These are phyloP conservation scores for Garrulus glandarius DNA, from an alignment of 2,797 vertebrate species.

Conservation along the genomic window DNA sequence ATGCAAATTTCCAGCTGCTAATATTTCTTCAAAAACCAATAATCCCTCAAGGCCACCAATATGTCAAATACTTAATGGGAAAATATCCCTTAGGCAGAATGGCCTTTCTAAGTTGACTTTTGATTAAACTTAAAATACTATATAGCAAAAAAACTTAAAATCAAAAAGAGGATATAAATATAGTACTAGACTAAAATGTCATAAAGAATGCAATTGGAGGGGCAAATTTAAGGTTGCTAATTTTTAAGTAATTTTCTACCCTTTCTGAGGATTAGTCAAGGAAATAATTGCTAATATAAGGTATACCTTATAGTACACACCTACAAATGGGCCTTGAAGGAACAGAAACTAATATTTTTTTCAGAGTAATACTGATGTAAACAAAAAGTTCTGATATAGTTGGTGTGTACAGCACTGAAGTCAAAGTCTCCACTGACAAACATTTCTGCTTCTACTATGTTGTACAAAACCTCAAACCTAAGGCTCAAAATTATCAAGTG, in stretches of 20 bases:
- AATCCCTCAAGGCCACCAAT: conserved; percentile 99
- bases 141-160: conserved; percentile 76
- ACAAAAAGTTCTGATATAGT: not conserved
- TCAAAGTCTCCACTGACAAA: not conserved
- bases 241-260: conserved; percentile 66
- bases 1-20: conserved; percentile 99
- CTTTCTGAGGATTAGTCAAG: conserved; percentile 61
- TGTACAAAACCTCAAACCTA: not conserved
- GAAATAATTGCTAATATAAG: conserved; percentile 59
- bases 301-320: not conserved
- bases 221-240: conserved; percentile 50
- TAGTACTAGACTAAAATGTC: conserved; percentile 73
- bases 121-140: conserved; percentile 95
- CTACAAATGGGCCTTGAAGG: not conserved
- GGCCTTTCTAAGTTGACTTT: conserved; percentile 91
- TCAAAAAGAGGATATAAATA: conserved; percentile 76
- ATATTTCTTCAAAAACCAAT: conserved; percentile 99
- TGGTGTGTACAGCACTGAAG: not conserved
- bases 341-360: not conserved
- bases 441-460: not conserved
- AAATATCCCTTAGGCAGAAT: conserved; percentile 96
- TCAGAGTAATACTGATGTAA: not conserved
- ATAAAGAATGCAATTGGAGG: conserved; percentile 58
- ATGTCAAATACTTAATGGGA: conserved; percentile 99
- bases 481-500: not conserved